Evolutionary conservation across 2,797 vertebrate species (phyloP).

Genomic region (Malacoraja senta): DNA sequence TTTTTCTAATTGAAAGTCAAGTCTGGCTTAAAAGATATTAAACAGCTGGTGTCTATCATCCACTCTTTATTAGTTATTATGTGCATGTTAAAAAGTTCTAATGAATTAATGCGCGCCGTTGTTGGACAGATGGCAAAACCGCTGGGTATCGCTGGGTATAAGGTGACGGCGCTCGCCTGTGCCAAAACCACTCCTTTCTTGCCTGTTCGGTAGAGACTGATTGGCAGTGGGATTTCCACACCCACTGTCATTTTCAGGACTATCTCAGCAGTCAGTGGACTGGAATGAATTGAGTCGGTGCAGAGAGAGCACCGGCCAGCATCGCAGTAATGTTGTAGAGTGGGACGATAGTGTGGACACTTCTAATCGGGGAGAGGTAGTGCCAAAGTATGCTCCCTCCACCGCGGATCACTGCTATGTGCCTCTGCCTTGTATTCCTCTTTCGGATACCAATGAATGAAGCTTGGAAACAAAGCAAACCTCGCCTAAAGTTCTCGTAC

Average conservation of each 20-base stretch:
- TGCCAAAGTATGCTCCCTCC: neutral
- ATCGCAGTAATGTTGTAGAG: neutral
- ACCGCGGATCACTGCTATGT: neutral
- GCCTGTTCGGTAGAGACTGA: neutral
- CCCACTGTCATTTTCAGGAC: conserved; percentile 13
- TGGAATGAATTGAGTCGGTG: conserved; percentile 15
- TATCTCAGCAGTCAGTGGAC: neutral
- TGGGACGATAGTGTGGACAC: neutral
- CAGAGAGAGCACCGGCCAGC: neutral
- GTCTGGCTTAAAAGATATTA: neutral
- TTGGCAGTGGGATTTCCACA: conserved; percentile 1
- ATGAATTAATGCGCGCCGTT: neutral
- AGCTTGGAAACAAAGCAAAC: conserved; percentile 30
- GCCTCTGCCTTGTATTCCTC: neutral
- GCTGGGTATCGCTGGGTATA: neutral
- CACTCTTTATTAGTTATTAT: neutral
- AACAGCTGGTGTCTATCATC: neutral
- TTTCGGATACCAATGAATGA: neutral
- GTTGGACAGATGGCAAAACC: neutral
- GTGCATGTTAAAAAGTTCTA: neutral
- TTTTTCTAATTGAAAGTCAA: neutral
- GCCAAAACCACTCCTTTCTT: conserved; percentile 16
- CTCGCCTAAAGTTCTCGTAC: conserved; percentile 31
- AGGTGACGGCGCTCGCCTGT: neutral
- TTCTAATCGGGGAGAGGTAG: neutral